These are phyloP conservation scores for Mungos mungo DNA, from an alignment of 2,113 vertebrate species.

Conservation along the genomic window DNA sequence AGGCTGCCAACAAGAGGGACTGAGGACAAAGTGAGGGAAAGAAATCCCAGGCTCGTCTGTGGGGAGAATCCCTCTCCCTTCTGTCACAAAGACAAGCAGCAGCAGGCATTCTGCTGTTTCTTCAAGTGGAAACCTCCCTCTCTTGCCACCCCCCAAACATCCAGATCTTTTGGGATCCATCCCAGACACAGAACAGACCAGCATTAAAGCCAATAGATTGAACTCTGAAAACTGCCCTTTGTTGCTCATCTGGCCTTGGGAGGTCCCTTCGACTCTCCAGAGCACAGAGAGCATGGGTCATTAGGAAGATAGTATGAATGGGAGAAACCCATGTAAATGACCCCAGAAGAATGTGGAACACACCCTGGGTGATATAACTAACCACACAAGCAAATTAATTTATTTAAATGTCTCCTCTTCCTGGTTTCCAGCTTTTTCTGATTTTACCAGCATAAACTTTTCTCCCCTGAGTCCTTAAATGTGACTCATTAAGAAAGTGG, in stretches of 20 bases:
- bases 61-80: slow-evolving; percentile 62
- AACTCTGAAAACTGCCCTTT: neutral
- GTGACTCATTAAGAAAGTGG: neutral
- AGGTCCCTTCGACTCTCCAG: neutral
- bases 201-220: neutral
- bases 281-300: neutral
- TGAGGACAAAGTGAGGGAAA: slow-evolving; percentile 40
- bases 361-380: neutral
- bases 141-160: neutral
- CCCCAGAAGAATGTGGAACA: rapidly evolving
- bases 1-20: slow-evolving; percentile 29
- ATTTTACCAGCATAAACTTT: slow-evolving; percentile 18
- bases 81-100: slow-evolving; percentile 48
- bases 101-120: slow-evolving; percentile 58
- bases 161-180: neutral
- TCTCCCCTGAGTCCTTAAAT: neutral
- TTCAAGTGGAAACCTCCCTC: neutral
- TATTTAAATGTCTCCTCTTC: neutral
- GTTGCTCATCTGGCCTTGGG: neutral
- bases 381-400: neutral
- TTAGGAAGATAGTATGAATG: neutral
- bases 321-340: rapidly evolving
- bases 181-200: neutral
- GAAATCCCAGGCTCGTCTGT: slow-evolving; percentile 45
- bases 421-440: neutral